Evolutionary conservation across 2,113 vertebrate species (phyloP).

Genomic region (Passer montanus): DNA sequence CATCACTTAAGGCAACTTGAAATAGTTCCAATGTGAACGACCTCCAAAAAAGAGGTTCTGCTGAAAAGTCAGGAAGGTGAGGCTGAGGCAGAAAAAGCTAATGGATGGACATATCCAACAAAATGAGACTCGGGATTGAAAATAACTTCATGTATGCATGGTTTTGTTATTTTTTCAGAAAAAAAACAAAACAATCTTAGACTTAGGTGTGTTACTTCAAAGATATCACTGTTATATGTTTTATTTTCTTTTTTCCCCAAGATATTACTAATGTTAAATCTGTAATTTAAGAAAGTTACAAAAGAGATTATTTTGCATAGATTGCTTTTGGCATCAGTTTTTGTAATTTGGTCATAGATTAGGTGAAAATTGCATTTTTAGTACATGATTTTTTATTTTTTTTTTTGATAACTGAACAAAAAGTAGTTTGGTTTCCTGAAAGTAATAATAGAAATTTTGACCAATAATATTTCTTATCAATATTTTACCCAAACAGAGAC

Average conservation of each 20-base stretch:
- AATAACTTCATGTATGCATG: no score
- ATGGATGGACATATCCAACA: neutral
- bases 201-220: neutral
- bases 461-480: neutral
- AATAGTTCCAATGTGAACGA: neutral
- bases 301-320: neutral
- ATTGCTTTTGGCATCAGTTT: neutral
- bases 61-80: neutral
- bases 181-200: neutral
- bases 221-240: neutral
- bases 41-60: neutral
- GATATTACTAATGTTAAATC: neutral
- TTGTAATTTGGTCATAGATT: neutral
- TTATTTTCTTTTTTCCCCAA: rapidly evolving
- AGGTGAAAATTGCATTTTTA: neutral
- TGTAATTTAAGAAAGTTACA: neutral
- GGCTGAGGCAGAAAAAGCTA: neutral
- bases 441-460: neutral
- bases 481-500: neutral
- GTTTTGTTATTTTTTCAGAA: neutral
- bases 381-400: rapidly evolving
- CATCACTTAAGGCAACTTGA: neutral
- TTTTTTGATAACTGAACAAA: neutral
- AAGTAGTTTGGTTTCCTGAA: neutral
- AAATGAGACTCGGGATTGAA: neutral